Evolutionary conservation across 2,113 vertebrate genomes (phyloP).

Genomic region (Octodon degus): DNA sequence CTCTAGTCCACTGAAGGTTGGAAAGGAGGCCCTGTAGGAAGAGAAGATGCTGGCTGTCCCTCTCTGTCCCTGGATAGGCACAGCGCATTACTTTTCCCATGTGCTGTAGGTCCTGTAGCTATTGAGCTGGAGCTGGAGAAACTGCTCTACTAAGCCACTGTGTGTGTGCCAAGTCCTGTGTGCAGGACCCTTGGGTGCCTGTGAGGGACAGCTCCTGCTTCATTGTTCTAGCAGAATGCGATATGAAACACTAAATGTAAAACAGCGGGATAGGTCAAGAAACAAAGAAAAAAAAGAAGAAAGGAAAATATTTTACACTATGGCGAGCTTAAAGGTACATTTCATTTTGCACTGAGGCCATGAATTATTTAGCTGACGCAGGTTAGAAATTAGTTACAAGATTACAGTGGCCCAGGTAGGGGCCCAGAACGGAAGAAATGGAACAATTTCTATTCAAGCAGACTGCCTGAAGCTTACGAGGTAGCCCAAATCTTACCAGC

Average conservation of each 20-base stretch:
- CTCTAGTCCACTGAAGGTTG: background rate
- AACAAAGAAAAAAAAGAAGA: background rate
- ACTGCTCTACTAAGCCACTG: too few species aligned
- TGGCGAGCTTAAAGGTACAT: background rate
- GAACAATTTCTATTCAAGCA: background rate
- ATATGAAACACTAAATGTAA: background rate
- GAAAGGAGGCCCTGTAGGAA: background rate
- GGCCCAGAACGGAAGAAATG: background rate
- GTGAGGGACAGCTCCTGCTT: background rate
- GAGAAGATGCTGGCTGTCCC: rapidly evolving
- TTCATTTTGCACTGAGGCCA: background rate
- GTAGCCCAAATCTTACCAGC: background rate
- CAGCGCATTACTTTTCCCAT: too few species aligned
- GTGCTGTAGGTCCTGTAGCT: background rate
- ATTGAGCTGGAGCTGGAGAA: background rate
- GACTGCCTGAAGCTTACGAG: background rate
- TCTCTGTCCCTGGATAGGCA: background rate
- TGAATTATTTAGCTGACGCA: background rate
- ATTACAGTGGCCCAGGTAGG: background rate
- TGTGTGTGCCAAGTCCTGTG: background rate
- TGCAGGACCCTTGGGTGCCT: rapidly evolving
- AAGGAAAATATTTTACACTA: background rate
- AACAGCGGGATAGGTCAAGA: background rate
- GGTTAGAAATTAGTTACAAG: background rate
- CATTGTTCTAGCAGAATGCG: background rate